Evolutionary conservation across 1,140 invertebrate species (phyloP).

Genomic region (Mactra quadrangularis): DNA sequence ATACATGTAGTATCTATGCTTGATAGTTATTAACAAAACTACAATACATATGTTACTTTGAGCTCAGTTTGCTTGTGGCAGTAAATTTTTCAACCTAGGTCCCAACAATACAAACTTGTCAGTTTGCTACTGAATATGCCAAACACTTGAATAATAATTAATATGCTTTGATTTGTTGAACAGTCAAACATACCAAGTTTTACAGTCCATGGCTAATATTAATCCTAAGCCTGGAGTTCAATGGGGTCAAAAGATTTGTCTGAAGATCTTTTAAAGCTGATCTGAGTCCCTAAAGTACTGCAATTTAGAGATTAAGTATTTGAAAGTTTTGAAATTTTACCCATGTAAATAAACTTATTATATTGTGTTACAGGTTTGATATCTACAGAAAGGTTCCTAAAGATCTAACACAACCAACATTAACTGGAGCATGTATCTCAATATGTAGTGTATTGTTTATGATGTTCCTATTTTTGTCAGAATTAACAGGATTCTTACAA

Average conservation of each 20-base stretch:
- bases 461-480: constrained; percentile 85
- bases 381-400: constrained; percentile 88
- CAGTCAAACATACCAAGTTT: no score
- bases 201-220: no score
- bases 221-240: no score
- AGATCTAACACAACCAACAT: constrained; percentile 87
- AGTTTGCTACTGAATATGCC: no score
- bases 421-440: constrained; percentile 87
- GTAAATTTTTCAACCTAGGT: no score
- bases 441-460: constrained; percentile 86
- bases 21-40: no score
- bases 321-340: background rate
- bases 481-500: constrained; percentile 85
- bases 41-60: no score
- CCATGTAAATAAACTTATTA: background rate
- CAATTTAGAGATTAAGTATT: background rate
- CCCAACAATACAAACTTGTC: no score
- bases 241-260: background rate
- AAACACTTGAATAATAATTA: no score
- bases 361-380: constrained; percentile 85
- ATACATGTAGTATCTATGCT: no score
- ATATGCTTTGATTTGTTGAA: no score
- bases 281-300: background rate
- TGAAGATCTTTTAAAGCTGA: background rate
- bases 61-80: no score